Conservation (phyloP, 2,888 invertebrate genomes). For the Drosophila mulleri region DNA sequence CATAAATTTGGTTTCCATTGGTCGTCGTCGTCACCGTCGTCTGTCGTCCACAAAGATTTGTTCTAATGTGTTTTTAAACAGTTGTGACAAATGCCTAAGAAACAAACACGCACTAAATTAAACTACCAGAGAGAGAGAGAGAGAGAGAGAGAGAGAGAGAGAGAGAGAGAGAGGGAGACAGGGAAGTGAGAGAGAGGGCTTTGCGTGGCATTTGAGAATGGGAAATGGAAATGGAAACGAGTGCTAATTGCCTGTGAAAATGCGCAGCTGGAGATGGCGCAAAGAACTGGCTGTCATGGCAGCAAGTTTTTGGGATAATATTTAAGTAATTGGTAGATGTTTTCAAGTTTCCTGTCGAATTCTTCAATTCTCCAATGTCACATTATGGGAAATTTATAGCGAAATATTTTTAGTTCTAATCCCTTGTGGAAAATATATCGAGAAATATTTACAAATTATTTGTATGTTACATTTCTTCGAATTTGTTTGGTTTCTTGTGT, state of each 20-base stretch:
- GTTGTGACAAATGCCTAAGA: conserved; percentile 66
- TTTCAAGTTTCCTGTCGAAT: background rate
- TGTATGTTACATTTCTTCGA: background rate
- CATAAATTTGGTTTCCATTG: conserved; percentile 59
- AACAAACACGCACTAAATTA: conserved; percentile 43
- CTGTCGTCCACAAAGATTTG: conserved; percentile 24
- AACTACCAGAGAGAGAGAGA: conserved; percentile 14
- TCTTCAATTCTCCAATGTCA: background rate
- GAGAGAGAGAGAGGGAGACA: background rate
- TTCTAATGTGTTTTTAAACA: conserved; percentile 73
- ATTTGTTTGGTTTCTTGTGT: background rate
- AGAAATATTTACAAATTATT: background rate
- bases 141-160: background rate
- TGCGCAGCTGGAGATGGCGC: conserved; percentile 13
- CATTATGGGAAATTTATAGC: background rate
- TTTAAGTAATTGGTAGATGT: background rate
- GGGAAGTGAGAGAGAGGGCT: background rate
- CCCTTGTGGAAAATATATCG: background rate
- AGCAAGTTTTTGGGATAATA: background rate
- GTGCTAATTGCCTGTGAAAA: conserved; percentile 51
- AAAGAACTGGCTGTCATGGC: background rate
- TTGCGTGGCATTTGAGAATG: background rate
- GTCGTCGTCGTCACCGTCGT: conserved; percentile 15
- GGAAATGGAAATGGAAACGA: conserved; percentile 22
- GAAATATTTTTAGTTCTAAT: background rate